Evolutionary conservation across 1,140 invertebrate species (phyloP).

Genomic region (Magallana gigas): DNA sequence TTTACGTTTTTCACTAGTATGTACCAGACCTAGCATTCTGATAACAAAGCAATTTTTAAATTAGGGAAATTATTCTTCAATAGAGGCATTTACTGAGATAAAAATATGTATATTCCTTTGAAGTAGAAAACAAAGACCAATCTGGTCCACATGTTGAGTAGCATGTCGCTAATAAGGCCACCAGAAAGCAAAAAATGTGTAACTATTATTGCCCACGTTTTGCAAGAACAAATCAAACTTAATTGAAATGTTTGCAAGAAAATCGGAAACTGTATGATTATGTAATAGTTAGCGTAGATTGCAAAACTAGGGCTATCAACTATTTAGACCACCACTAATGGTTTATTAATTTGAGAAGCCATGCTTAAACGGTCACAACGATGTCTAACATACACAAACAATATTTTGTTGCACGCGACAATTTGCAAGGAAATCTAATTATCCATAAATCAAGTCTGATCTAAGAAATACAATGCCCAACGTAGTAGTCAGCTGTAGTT

Average conservation of each 20-base stretch:
- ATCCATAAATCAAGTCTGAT: too few species aligned
- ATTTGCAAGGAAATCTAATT: not conserved
- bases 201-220: not conserved
- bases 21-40: too few species aligned
- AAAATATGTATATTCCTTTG: not conserved
- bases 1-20: too few species aligned
- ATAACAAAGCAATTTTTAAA: too few species aligned
- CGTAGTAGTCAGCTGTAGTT: too few species aligned
- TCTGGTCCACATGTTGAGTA: slow-evolving; percentile 15
- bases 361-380: slow-evolving; percentile 7
- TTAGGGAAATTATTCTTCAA: too few species aligned
- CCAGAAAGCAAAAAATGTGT: not conserved
- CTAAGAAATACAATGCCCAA: too few species aligned
- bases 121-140: not conserved
- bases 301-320: not conserved
- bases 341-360: slow-evolving; percentile 9
- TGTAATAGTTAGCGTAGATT: slow-evolving; percentile 10
- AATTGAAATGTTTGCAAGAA: slow-evolving; percentile 28
- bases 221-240: slow-evolving; percentile 16
- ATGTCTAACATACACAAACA: not conserved
- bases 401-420: slow-evolving; percentile 4
- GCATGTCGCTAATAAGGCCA: not conserved
- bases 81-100: not conserved
- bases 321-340: not conserved
- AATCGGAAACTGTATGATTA: slow-evolving; percentile 5